Percentiles rank a stretch among this genome's conserved stretches.
phyloP scores from a whole-genome alignment of 2,113 vertebrate genomes.

The Chaetorhynchus papuensis region DNA sequence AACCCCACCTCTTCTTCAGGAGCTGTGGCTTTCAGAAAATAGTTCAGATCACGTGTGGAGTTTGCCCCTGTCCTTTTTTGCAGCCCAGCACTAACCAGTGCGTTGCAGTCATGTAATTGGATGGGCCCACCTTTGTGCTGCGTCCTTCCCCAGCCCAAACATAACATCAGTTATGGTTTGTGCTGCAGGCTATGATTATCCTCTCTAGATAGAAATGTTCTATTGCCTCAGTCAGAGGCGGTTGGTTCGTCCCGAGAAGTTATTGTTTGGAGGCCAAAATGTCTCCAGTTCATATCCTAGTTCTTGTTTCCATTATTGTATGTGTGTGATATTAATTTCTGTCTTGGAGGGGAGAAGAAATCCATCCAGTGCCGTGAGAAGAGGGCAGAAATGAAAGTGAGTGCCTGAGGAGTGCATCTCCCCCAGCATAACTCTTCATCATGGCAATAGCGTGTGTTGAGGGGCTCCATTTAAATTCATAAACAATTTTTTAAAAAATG shows the following conservation, averaged over 20 bases:
- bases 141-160: not conserved
- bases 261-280: slow-evolving; percentile 66
- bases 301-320: slow-evolving; percentile 20
- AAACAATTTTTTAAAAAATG: not conserved
- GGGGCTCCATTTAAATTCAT: not conserved
- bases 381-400: not conserved
- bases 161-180: not conserved
- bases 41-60: not conserved
- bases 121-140: not conserved
- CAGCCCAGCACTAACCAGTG: not conserved
- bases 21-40: not conserved
- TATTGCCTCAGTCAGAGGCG: slow-evolving; percentile 17
- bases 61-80: not conserved
- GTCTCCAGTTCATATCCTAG: slow-evolving; percentile 62
- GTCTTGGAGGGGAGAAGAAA: slow-evolving; percentile 6
- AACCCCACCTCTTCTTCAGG: not conserved
- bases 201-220: slow-evolving; percentile 11
- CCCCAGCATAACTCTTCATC: not conserved
- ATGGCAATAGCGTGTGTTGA: not conserved
- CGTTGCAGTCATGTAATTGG: not conserved
- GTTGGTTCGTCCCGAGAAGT: slow-evolving; percentile 30
- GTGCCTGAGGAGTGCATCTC: not conserved
- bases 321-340: slow-evolving; percentile 54
- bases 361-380: slow-evolving; percentile 6
- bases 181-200: slow-evolving; percentile 24